Evolutionary conservation across 37 sponge, comb jelly and placozoan genomes (phyloP).

Genomic region (Beroe ovata): DNA sequence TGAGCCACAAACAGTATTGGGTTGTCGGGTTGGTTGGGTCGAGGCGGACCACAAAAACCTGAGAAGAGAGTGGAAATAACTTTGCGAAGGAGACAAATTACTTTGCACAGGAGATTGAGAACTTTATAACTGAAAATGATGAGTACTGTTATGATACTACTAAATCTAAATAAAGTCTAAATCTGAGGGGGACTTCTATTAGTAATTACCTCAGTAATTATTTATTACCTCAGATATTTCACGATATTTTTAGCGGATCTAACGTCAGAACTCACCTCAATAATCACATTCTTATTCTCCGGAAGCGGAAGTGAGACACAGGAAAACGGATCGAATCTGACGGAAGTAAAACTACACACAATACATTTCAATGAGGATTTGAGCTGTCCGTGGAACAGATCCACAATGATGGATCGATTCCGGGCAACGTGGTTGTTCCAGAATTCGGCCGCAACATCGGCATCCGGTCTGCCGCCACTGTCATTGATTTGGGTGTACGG

Average conservation of each 20-base stretch:
- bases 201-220: too few species aligned
- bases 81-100: too few species aligned
- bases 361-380: slow-evolving; percentile 69
- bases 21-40: slow-evolving; percentile 8
- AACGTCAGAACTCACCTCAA: slow-evolving; percentile 82
- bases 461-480: slow-evolving; percentile 85
- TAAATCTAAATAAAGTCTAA: too few species aligned
- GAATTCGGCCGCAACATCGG: slow-evolving; percentile 87
- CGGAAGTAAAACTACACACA: slow-evolving; percentile 79
- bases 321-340: slow-evolving; percentile 97
- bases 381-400: slow-evolving; percentile 94
- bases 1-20: slow-evolving; percentile 61
- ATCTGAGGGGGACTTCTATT: too few species aligned
- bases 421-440: slow-evolving; percentile 13
- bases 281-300: slow-evolving; percentile 79
- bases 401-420: slow-evolving; percentile 82
- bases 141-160: too few species aligned
- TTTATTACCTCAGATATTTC: too few species aligned
- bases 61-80: too few species aligned
- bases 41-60: slow-evolving; percentile 35
- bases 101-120: too few species aligned
- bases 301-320: slow-evolving; percentile 97
- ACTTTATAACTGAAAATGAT: too few species aligned
- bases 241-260: slow-evolving; percentile 42
- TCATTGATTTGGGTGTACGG: slow-evolving; percentile 91